Evolutionary conservation across 2,797 vertebrate genomes (phyloP), one percentile per base, ranked within the genome.

Genomic region (Anas acuta): DNA sequence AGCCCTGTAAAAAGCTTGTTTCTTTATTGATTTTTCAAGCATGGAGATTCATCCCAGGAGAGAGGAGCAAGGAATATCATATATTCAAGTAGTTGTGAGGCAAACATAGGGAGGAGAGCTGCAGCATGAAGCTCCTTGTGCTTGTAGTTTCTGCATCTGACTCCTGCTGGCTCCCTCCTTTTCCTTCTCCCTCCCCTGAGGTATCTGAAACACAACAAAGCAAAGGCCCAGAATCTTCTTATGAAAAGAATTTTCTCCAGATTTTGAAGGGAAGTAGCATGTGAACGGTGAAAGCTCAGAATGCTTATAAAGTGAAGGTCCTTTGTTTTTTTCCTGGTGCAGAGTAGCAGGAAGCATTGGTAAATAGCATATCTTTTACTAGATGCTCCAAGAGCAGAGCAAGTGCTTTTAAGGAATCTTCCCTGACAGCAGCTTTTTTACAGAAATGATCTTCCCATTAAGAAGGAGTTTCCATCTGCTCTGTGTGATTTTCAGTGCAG

Each of bases 311-410:
- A 2, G 8, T 30, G 32, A 47, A 28, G 1, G 3, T 56, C 28
- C 43, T 47, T 82, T 0, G 0, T 51, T 33, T 26, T 43, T 49
- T 45, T 57, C 23, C 41, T 45, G 25, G 14, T 14, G 8, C 3
- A 1, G 32, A 89, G 57, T 20, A 64, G 13, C 30, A 37, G 78
- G 32, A 45, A 64, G 32, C 4, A 0, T 25, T 75, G 54, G 19
- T n/a, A 54, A 28, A 3, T 5, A 54, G 20, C 18, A 32, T 4
- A 11, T 6, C 11, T 18, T 2, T 13, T 16, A 26, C 1, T 6
- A 12, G 45, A 26, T 18, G 56, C 45, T 77, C 20, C 25, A 69
- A 19, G 21, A 77, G 6, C 60, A 21, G 11, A 85, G 47, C 7
- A 35, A 43, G 12, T 22, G 64, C 3, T 84, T 60, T 47, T 30